Conservation (phyloP, 2,797 vertebrate species). For the Enteromius radiatus region DNA sequence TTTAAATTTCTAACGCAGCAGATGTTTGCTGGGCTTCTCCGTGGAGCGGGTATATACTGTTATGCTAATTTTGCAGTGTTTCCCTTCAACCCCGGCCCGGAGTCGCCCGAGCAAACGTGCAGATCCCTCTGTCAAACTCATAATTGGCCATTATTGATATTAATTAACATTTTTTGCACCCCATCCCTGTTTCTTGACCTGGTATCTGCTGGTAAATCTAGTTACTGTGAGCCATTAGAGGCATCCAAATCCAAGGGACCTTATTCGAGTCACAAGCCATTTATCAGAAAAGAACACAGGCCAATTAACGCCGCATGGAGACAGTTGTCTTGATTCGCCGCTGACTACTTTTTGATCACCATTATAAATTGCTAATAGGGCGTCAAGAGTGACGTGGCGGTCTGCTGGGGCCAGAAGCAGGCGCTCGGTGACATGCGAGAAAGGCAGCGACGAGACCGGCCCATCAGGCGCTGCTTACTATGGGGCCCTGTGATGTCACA, state of each 20-base stretch:
- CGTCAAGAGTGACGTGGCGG: constrained; percentile 88
- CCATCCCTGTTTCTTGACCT: constrained; percentile 91
- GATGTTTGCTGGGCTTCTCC: constrained; percentile 97
- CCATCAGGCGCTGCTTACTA: constrained; percentile 91
- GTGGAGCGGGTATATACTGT: constrained; percentile 90
- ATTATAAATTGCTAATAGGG: constrained; percentile 99
- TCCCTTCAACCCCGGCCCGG: constrained; percentile 93
- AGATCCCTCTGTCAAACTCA: constrained; percentile 99
- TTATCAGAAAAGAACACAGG: constrained; percentile 99
- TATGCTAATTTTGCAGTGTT: constrained; percentile 97
- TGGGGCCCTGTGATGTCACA: constrained; percentile 84
- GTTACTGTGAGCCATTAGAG: constrained; percentile 96
- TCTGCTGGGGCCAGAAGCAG: constrained; percentile 86
- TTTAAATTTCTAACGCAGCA: constrained; percentile 99
- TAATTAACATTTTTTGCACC: constrained; percentile 99
- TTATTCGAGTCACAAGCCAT: constrained; percentile 90
- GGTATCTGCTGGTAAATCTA: constrained; percentile 98
- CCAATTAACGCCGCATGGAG: constrained; percentile 97
- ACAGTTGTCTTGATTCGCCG: constrained; percentile 98
- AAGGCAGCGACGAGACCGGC: constrained; percentile 84
- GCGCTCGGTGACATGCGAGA: constrained; percentile 91
- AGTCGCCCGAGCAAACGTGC: constrained; percentile 96
- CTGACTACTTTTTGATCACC: constrained; percentile 99
- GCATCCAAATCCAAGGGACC: constrained; percentile 87
- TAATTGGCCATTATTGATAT: constrained; percentile 99